phyloP scores from a whole-genome alignment of 2,797 vertebrate genomes.

The Alcedo atthis region DNA sequence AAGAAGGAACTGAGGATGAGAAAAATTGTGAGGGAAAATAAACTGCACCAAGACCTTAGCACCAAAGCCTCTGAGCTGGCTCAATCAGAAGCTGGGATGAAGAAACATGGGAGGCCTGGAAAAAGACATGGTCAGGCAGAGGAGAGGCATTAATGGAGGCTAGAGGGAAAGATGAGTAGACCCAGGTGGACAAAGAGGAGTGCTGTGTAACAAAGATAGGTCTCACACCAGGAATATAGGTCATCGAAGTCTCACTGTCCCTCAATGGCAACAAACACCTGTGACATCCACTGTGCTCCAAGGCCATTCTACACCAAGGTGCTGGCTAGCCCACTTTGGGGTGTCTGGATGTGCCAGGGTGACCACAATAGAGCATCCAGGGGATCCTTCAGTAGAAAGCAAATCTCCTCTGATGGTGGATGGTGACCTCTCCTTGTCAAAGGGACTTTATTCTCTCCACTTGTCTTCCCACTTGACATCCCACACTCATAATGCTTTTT shows the following conservation, averaged over 20 bases:
- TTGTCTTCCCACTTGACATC: neutral
- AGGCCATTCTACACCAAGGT: neutral
- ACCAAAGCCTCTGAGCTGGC: neutral
- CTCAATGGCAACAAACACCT: neutral
- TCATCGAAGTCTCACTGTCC: rapidly evolving
- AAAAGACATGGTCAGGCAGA: neutral
- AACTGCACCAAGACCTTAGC: neutral
- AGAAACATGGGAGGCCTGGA: neutral
- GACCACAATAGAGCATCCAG: neutral
- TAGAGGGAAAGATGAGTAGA: neutral
- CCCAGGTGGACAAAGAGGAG: neutral
- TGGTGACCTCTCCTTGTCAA: neutral
- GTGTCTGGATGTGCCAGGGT: neutral
- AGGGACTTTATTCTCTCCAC: neutral
- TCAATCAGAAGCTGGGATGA: neutral
- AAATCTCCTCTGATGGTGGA: neutral
- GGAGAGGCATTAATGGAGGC: neutral
- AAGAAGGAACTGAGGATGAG: neutral
- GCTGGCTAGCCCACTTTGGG: neutral
- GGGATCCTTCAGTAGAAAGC: neutral
- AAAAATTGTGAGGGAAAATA: neutral
- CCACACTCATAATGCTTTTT: neutral
- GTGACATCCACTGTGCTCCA: neutral
- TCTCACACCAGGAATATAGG: neutral
- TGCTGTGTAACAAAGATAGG: neutral